These are phyloP conservation scores for Neodontobutis hainanensis DNA, from an alignment of 2,113 vertebrate genomes.

Conservation along the genomic window DNA sequence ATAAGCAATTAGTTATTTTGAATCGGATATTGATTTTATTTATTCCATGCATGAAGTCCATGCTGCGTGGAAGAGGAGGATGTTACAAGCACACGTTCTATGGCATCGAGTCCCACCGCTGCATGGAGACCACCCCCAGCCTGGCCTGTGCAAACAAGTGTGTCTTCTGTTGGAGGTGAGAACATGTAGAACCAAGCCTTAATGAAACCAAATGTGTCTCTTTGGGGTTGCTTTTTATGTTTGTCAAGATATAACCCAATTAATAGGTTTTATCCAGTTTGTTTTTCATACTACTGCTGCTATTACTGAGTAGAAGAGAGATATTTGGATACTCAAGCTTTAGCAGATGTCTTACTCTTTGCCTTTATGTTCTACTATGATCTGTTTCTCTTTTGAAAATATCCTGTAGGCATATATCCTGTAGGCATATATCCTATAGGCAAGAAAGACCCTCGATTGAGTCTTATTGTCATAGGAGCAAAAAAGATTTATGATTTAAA, in stretches of 20 bases:
- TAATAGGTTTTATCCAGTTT: too few relatives aligned
- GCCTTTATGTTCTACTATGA: too few relatives aligned
- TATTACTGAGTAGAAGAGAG: too few relatives aligned
- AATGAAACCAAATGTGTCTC: too few relatives aligned
- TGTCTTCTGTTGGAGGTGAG: constrained; percentile 96
- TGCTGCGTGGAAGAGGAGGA: constrained; percentile 93
- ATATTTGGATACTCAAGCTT: too few relatives aligned
- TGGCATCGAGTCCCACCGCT: constrained; percentile 94
- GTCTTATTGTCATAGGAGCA: background rate
- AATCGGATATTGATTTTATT: background rate
- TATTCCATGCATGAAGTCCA: constrained; percentile 76
- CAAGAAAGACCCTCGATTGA: too few relatives aligned
- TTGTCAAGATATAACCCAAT: too few relatives aligned
- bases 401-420: too few relatives aligned
- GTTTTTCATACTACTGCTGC: background rate
- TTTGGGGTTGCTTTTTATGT: too few relatives aligned
- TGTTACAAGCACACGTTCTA: constrained; percentile 98
- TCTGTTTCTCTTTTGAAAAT: too few relatives aligned
- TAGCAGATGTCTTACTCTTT: too few relatives aligned
- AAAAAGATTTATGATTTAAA: constrained; percentile 23
- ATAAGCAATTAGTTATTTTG: background rate
- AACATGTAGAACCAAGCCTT: background rate
- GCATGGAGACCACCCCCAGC: constrained; percentile 96
- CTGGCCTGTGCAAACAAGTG: constrained; percentile 96
- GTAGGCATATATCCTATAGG: too few relatives aligned